These are phyloP conservation scores for Phragmatobia fuliginosa DNA, from an alignment of 2,888 invertebrate genomes.

Conservation along the genomic window DNA sequence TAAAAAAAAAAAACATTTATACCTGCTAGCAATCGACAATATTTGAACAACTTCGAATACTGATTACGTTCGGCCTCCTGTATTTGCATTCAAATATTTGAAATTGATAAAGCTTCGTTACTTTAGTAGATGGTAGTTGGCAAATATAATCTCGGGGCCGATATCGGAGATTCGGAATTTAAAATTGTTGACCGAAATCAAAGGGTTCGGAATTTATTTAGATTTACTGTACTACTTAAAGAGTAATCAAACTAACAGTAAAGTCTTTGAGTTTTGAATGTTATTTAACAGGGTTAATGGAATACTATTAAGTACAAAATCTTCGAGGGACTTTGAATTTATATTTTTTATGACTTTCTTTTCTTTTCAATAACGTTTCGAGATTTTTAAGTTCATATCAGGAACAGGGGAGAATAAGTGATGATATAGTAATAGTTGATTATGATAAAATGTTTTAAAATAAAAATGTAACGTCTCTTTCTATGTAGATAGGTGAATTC, in stretches of 20 bases:
- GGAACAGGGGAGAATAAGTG: too few species aligned
- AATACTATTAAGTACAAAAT: neutral
- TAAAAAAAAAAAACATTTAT: too few species aligned
- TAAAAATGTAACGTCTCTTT: too few species aligned
- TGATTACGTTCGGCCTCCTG: neutral
- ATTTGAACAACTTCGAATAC: neutral
- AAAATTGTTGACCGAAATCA: too few species aligned
- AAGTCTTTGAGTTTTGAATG: neutral
- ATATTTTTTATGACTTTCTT: neutral
- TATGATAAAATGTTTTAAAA: too few species aligned
- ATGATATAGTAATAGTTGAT: too few species aligned
- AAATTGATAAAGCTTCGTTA: conserved; percentile 5
- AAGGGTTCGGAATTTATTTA: neutral
- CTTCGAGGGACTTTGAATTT: neutral
- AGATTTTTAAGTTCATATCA: too few species aligned
- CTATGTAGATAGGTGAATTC: too few species aligned
- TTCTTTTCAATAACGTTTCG: too few species aligned
- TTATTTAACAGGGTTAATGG: neutral
- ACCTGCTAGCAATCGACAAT: neutral
- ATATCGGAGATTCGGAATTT: neutral
- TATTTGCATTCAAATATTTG: neutral
- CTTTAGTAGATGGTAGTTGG: neutral
- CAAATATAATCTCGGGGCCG: conserved; percentile 1
- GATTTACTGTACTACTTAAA: neutral
- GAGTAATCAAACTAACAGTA: neutral